Conservation (phyloP, 2,888 invertebrate species). For the Lepidocyrtoides sp. region DNA sequence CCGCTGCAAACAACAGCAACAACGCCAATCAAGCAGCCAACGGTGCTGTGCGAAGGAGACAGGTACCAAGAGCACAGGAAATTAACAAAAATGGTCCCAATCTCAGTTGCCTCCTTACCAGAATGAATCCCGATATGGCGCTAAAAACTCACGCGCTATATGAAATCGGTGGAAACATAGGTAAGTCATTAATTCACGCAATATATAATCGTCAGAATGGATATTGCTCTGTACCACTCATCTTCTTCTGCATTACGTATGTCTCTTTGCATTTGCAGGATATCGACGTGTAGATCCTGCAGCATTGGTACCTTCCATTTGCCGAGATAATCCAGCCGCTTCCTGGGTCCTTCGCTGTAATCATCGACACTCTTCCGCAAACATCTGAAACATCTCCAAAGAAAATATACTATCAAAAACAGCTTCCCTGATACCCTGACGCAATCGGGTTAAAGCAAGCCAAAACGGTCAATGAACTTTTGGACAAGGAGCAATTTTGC, state of each 20-base stretch:
- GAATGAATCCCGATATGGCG: conserved; percentile 86
- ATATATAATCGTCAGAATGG: too few species aligned
- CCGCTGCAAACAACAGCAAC: conserved; percentile 25
- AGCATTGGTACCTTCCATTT: conserved; percentile 84
- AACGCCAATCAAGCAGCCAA: conserved; percentile 68
- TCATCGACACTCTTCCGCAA: conserved; percentile 82
- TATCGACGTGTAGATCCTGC: conserved; percentile 84
- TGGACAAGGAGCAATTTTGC: too few species aligned
- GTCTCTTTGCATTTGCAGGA: conserved; percentile 73
- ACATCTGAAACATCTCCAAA: conserved; percentile 54
- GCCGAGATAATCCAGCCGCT: conserved; percentile 85
- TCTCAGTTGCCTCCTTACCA: conserved; percentile 86
- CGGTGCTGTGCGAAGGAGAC: conserved; percentile 78
- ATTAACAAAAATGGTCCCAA: conserved; percentile 85
- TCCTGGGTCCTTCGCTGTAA: conserved; percentile 84
- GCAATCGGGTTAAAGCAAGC: background rate
- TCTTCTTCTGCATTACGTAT: background rate
- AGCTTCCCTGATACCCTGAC: too few species aligned
- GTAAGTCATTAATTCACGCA: conserved; percentile 86
- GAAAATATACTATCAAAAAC: too few species aligned
- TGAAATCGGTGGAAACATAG: conserved; percentile 88
- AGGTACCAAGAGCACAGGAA: conserved; percentile 82
- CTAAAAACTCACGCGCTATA: conserved; percentile 87
- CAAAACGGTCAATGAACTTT: conserved; percentile 45
- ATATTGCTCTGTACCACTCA: background rate